These are phyloP conservation scores for Zoanthus gigantus DNA, from an alignment of 92 coral and sea anemone species.

Conservation along the genomic window DNA sequence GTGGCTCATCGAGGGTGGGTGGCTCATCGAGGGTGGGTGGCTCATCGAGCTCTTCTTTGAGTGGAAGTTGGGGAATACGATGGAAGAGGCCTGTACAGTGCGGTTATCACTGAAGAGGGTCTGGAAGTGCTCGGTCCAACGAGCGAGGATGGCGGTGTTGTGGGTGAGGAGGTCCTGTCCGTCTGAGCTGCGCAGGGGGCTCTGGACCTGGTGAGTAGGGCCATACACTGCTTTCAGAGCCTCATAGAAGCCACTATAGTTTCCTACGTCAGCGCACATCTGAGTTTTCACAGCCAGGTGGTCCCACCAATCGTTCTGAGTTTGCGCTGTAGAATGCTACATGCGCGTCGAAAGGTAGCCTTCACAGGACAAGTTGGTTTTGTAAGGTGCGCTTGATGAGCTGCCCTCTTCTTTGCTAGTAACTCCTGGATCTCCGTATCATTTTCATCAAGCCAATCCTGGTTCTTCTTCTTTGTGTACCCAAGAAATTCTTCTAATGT, in stretches of 20 bases:
- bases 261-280: constrained; percentile 11
- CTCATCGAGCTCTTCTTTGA: not conserved
- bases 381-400: constrained; percentile 17
- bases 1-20: constrained; percentile 15
- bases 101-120: constrained; percentile 34
- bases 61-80: constrained; percentile 16
- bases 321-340: constrained; percentile 14
- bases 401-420: constrained; percentile 36
- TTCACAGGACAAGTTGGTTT: constrained; percentile 10
- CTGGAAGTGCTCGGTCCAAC: constrained; percentile 42
- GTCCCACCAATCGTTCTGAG: constrained; percentile 33
- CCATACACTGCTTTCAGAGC: constrained; percentile 35
- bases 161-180: not conserved
- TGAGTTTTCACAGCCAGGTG: not conserved
- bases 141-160: not conserved
- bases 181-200: not conserved
- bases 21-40: constrained; percentile 13
- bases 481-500: too few species aligned
- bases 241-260: constrained; percentile 20
- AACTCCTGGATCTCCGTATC: constrained; percentile 18
- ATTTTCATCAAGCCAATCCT: constrained; percentile 9
- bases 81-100: constrained; percentile 10
- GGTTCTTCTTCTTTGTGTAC: not conserved
- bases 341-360: constrained; percentile 25
- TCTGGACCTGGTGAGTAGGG: not conserved